Percentiles rank a stretch among this genome's conserved stretches.
Evolutionary conservation across 2,113 vertebrate genomes (phyloP).

Genomic region (Morone saxatilis): DNA sequence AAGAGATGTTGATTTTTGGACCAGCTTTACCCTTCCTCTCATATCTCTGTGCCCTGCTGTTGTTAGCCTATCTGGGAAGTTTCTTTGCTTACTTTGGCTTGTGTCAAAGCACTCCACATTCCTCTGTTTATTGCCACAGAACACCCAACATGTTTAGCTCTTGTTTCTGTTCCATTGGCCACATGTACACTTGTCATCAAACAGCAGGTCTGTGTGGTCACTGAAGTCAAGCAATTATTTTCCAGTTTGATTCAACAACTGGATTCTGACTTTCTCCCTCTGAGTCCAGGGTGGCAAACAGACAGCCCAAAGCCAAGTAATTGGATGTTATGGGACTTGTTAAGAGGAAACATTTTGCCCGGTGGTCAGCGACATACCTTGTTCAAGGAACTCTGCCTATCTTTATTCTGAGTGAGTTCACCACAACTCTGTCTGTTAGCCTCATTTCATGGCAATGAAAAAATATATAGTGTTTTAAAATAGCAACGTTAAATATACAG

Average conservation of each 20-base stretch:
- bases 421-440: conserved; percentile 68
- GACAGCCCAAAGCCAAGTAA: conserved; percentile 41
- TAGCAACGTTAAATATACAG: conserved; percentile 82
- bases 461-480: conserved; percentile 79
- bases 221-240: conserved; percentile 46
- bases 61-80: conserved; percentile 44
- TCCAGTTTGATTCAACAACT: conserved; percentile 54
- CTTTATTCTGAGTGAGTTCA: conserved; percentile 58
- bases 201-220: conserved; percentile 46
- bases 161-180: conserved; percentile 39
- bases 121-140: conserved; percentile 69
- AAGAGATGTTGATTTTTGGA: conserved; percentile 33
- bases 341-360: conserved; percentile 57
- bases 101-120: conserved; percentile 59
- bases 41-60: conserved; percentile 32
- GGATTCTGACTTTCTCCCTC: conserved; percentile 7
- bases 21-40: conserved; percentile 16
- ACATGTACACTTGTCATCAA: conserved; percentile 54
- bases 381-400: conserved; percentile 60
- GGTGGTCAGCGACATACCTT: conserved; percentile 67
- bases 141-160: conserved; percentile 54
- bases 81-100: conserved; percentile 63
- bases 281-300: conserved; percentile 28
- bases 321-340: conserved; percentile 63
- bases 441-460: conserved; percentile 77